Evolutionary conservation across 1,140 invertebrate species (phyloP), one percentile per base, ranked within the genome.

Genomic region (Sesamia nonagrioides): DNA sequence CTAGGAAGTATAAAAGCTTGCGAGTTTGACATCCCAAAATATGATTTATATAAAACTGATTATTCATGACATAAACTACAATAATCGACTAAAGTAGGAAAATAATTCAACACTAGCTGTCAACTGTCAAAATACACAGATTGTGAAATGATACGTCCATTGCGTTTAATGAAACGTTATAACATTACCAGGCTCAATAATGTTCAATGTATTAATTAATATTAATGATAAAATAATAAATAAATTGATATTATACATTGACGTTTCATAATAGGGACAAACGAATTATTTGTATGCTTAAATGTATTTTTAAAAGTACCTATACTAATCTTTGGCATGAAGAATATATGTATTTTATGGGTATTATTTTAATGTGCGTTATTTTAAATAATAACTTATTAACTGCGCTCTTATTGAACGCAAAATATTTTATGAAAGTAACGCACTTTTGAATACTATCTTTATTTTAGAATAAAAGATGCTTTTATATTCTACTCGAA

Each of bases 81-180:
- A 50, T 40, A 69, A 69, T 69, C 50, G 50, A 54, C 68, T 71
- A 71, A 69, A 48, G 60, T 61, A 37, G 40, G n/a, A 33, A 33
- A 68, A 27, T 27, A 42, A 8, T 37, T 42, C 61, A 66, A 66
- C 42, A 69, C 66, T 69, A 69, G 42, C 60, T 61, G 60, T 50
- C 45, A 60, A 68, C 13, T 50, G 66, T 74, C 37, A 45, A 74
- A 61, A 76, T 63, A 66, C 74, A 66, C 52, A 76, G 60, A 77
- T 77, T 77, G 61, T 77, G 74, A 77, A 68, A 77, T 50, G 68
- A 77, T 68, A 77, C 74, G 74, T 77, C 74, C 61, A 68, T 66
- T 68, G 45, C 58, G 45, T 54, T 77, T 75, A 52, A 68, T 52
- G 74, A 42, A 77, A 56, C 42, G 45, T 77, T 77, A 42, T 54